Evolutionary conservation across 2,113 vertebrate genomes (phyloP).

Genomic region (Ceratotherium simum): DNA sequence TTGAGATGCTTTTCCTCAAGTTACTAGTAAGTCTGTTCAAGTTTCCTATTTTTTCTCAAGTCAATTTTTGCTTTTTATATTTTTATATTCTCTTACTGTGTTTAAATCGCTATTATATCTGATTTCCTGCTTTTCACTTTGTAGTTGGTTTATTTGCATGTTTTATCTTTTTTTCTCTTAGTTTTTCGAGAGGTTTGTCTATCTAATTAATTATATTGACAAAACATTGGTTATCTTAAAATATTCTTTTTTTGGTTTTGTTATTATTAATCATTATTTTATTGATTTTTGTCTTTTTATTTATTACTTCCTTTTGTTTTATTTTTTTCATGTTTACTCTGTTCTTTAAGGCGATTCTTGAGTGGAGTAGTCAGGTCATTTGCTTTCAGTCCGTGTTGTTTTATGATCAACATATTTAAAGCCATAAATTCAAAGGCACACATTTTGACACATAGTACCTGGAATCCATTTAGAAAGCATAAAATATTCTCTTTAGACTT

Average conservation of each 20-base stretch:
- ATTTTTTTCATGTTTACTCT: neutral
- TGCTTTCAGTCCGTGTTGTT: neutral
- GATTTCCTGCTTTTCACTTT: neutral
- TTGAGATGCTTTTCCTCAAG: neutral
- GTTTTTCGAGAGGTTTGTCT: neutral
- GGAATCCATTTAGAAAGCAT: neutral
- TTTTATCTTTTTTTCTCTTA: neutral
- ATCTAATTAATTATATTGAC: neutral
- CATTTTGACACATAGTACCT: neutral
- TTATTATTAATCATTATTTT: neutral
- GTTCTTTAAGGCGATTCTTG: neutral
- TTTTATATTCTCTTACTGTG: neutral
- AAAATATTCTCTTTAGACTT: neutral
- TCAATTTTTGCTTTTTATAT: neutral
- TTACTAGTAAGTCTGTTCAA: neutral
- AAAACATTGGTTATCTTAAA: neutral
- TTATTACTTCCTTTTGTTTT: neutral
- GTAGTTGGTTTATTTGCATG: neutral
- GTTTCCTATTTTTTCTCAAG: neutral
- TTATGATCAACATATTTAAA: neutral
- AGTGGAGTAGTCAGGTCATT: neutral
- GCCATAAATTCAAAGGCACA: neutral
- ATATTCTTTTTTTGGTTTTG: neutral
- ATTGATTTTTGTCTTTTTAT: neutral
- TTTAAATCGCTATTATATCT: neutral